A percentile compares a stretch with the other conserved stretches of the same genome.
Evolutionary conservation across 2,797 vertebrate species (phyloP).

Genomic region (Botia kubotai): DNA sequence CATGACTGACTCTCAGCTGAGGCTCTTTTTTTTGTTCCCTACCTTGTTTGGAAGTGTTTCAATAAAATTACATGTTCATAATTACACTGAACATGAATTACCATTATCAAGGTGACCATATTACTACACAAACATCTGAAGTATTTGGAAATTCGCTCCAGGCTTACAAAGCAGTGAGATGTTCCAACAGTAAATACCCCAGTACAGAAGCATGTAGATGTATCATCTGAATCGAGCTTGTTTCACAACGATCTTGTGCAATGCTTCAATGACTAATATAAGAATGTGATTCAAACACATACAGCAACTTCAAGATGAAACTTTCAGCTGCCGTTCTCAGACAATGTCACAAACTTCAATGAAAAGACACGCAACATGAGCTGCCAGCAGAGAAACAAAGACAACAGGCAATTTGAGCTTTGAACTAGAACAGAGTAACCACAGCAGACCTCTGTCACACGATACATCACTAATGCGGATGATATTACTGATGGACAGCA

Average conservation of each 20-base stretch:
- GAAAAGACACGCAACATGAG: neutral
- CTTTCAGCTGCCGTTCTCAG: constrained; percentile 8
- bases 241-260: neutral
- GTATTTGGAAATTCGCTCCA: constrained; percentile 29
- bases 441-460: neutral
- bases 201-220: neutral
- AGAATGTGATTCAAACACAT: neutral
- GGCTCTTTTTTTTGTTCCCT: no score
- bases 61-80: neutral
- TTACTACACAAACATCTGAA: neutral
- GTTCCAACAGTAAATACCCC: neutral
- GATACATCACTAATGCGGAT: neutral
- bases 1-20: no score
- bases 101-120: constrained; percentile 19
- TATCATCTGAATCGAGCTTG: neutral
- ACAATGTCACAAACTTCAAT: neutral
- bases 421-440: neutral
- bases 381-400: neutral
- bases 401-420: neutral
- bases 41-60: no score
- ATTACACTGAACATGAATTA: constrained; percentile 20
- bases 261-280: constrained; percentile 7
- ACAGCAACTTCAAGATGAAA: neutral
- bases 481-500: neutral
- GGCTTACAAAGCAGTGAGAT: neutral